Conservation (phyloP, 2,797 vertebrate genomes). For the Diplodus sargus region DNA sequence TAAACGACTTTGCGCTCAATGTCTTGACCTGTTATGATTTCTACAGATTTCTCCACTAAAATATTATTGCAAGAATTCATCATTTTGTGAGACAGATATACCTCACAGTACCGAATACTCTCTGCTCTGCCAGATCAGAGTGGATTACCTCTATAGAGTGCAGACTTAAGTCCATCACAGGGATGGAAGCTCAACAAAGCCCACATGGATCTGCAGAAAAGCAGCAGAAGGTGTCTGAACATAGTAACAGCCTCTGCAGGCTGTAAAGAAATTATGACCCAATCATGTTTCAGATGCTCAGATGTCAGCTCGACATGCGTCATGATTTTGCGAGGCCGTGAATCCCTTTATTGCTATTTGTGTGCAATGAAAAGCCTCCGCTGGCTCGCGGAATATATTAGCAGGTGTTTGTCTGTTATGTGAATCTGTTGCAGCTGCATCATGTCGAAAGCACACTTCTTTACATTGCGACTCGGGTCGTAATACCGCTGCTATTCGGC, state of each 20-base stretch:
- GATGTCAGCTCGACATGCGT: conserved; percentile 60
- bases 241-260: conserved; percentile 32
- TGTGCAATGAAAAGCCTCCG: conserved; percentile 62
- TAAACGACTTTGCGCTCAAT: conserved; percentile 4
- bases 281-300: conserved; percentile 57
- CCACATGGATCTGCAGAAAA: conserved; percentile 35
- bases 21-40: background rate
- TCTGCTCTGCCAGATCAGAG: background rate
- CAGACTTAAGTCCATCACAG: background rate
- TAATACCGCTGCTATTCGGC: conserved; percentile 62
- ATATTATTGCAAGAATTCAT: background rate
- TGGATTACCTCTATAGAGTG: background rate
- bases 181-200: conserved; percentile 7
- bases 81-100: background rate
- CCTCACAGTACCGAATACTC: background rate
- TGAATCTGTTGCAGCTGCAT: conserved; percentile 75
- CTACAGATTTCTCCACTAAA: conserved; percentile 2
- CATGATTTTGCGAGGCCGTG: conserved; percentile 63
- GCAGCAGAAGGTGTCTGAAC: conserved; percentile 45
- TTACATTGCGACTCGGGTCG: conserved; percentile 56
- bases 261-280: conserved; percentile 51
- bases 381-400: conserved; percentile 67
- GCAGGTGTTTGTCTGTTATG: conserved; percentile 83
- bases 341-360: conserved; percentile 77
- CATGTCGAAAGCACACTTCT: conserved; percentile 57